Evolutionary conservation across 2,113 vertebrate genomes (phyloP).

Genomic region (Cricetomys ansorgei): DNA sequence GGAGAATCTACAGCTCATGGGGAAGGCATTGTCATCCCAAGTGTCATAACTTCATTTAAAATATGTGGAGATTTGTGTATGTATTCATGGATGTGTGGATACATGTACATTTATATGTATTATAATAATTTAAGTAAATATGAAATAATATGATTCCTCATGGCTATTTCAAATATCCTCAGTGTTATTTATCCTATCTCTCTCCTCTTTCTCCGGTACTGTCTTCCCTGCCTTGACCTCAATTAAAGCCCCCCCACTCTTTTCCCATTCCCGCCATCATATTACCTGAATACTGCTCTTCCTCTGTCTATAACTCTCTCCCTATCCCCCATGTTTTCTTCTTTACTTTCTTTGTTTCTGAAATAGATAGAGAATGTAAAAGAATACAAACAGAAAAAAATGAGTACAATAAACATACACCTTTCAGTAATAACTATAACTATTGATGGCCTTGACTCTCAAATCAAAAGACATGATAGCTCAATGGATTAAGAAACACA

Average conservation of each 20-base stretch:
- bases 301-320: background rate
- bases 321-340: background rate
- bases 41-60: background rate
- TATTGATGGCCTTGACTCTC: background rate
- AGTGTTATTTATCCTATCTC: background rate
- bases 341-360: background rate
- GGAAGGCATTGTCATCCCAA: background rate
- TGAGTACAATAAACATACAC: background rate
- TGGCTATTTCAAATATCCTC: background rate
- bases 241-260: background rate
- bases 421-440: background rate
- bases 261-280: background rate
- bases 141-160: background rate
- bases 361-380: background rate
- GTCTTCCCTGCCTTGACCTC: background rate
- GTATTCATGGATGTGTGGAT: background rate
- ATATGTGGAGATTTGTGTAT: background rate
- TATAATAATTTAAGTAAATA: background rate
- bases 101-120: background rate
- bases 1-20: background rate
- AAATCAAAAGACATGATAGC: background rate
- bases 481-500: background rate
- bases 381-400: background rate
- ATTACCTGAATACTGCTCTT: background rate
- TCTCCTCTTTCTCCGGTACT: background rate